A percentile compares a stretch with the other conserved stretches of the same genome.
These are phyloP conservation scores for Schizotus pectinicornis DNA, from an alignment of 2,888 invertebrate species.

Conservation along the genomic window DNA sequence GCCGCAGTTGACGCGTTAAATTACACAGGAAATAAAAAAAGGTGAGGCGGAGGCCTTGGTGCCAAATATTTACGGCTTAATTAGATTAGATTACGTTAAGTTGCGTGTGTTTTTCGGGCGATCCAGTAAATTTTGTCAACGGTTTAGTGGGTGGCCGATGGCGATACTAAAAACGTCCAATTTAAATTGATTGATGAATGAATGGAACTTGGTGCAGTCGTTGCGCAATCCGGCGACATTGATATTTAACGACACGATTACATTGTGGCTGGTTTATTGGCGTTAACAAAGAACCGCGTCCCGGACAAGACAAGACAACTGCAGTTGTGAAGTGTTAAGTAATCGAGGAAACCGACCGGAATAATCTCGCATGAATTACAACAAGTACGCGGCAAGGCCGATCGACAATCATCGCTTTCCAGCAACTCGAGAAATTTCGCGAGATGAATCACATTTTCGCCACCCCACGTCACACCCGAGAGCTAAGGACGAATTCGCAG, in stretches of 20 bases:
- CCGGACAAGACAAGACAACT: background rate
- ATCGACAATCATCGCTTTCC: too few relatives aligned
- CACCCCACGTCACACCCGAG: too few relatives aligned
- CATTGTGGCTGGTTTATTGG: background rate
- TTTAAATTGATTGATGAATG: background rate
- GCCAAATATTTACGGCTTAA: background rate
- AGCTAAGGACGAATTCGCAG: too few relatives aligned
- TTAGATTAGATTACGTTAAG: background rate
- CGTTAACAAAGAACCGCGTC: slow-evolving; percentile 5
- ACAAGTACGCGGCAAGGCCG: too few relatives aligned
- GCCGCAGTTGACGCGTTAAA: slow-evolving; percentile 11
- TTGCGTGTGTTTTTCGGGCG: too few relatives aligned
- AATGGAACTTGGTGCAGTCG: background rate
- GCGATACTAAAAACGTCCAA: background rate
- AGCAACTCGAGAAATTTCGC: too few relatives aligned
- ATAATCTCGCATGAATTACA: too few relatives aligned
- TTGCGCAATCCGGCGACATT: slow-evolving; percentile 11
- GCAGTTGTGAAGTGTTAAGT: background rate
- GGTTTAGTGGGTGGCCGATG: too few relatives aligned
- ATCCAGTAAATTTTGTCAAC: too few relatives aligned
- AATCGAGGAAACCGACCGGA: too few relatives aligned
- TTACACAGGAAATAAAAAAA: slow-evolving; percentile 14
- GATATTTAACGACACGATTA: slow-evolving; percentile 6
- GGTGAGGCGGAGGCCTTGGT: slow-evolving; percentile 8
- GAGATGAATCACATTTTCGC: too few relatives aligned